Conservation (phyloP, 2,888 invertebrate genomes). For the Melipona bicolor region DNA sequence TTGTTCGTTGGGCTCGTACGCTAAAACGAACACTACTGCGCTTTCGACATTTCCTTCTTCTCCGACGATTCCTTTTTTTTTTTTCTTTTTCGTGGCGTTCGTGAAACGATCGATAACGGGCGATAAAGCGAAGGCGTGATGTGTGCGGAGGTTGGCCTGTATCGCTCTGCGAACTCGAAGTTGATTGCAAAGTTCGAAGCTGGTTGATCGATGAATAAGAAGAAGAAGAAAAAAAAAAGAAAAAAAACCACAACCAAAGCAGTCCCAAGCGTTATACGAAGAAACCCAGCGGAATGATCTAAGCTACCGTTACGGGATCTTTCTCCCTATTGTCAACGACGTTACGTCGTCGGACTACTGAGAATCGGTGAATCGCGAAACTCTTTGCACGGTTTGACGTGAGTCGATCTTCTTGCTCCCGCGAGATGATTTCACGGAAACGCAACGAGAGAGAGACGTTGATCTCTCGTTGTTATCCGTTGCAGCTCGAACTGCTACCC, state of each 20-base stretch:
- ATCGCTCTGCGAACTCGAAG: slow-evolving; percentile 40
- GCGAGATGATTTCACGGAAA: not conserved
- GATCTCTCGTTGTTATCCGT: not conserved
- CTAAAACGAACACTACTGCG: not conserved
- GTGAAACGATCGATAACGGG: slow-evolving; percentile 6
- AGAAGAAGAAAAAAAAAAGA: not conserved
- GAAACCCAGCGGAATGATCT: slow-evolving; percentile 53
- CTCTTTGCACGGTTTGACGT: slow-evolving; percentile 36
- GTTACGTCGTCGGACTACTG: slow-evolving; percentile 8
- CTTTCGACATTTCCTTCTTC: not conserved
- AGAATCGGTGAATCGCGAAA: slow-evolving; percentile 5
- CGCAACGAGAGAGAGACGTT: not conserved
- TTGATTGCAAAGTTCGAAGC: not conserved
- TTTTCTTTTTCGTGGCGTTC: not conserved
- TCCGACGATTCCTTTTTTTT: not conserved
- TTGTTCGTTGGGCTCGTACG: not conserved
- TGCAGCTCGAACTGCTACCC: not conserved
- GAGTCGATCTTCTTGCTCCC: not conserved
- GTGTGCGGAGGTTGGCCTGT: not conserved
- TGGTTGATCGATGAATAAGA: slow-evolving; percentile 8
- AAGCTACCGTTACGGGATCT: slow-evolving; percentile 47
- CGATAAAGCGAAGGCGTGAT: not conserved
- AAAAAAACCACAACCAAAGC: slow-evolving; percentile 64
- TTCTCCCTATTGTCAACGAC: slow-evolving; percentile 23
- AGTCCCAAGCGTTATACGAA: slow-evolving; percentile 59